Percentiles rank a stretch among this genome's conserved stretches.
phyloP scores from a whole-genome alignment of 1,140 invertebrate species.

The Lepidurus arcticus region DNA sequence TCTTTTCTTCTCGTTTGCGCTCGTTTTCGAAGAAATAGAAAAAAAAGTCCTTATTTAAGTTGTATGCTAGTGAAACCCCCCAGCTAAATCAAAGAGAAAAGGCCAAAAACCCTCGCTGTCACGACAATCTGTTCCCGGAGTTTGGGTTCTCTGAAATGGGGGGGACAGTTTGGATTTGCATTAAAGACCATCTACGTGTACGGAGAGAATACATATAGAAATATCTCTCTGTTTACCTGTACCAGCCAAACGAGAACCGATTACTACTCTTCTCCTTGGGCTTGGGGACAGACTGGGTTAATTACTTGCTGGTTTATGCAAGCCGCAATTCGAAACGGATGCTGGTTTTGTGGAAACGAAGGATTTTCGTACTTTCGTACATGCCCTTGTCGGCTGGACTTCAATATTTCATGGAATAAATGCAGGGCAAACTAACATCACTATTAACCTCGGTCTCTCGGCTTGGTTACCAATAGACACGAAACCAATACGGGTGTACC shows the following conservation, averaged over 20 bases:
- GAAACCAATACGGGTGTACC: too few species aligned
- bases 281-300: too few species aligned
- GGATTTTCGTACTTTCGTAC: too few species aligned
- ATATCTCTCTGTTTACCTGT: background rate
- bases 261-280: background rate
- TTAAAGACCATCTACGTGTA: background rate
- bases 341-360: too few species aligned
- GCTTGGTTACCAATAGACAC: too few species aligned
- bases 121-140: background rate
- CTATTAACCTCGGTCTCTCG: too few species aligned
- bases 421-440: too few species aligned
- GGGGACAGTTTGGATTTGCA: background rate
- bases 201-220: background rate
- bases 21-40: background rate
- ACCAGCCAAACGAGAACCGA: slow-evolving; percentile 1
- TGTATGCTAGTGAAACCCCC: background rate
- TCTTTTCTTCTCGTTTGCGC: background rate
- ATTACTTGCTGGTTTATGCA: too few species aligned
- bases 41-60: background rate
- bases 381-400: too few species aligned
- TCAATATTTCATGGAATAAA: too few species aligned
- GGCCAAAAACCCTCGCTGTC: background rate
- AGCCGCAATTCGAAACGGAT: too few species aligned
- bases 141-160: background rate
- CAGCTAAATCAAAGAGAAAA: background rate